Evolutionary conservation across 1,140 invertebrate species (phyloP).

Genomic region (Penaeus japonicus): DNA sequence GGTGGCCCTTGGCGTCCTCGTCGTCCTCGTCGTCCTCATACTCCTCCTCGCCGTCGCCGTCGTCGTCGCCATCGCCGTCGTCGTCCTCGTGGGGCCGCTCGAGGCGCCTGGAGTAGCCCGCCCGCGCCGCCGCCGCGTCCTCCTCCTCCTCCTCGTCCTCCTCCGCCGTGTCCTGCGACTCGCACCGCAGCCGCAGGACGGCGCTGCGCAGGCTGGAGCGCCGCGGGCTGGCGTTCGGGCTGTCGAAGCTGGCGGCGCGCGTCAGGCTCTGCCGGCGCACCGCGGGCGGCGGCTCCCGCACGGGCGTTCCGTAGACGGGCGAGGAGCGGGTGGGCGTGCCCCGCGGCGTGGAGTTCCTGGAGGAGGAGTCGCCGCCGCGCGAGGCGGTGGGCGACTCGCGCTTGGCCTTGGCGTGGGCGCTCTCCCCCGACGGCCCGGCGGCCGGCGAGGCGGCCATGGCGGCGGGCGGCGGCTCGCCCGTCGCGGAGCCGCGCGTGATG

Average conservation of each 20-base stretch:
- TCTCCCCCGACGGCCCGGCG: background rate
- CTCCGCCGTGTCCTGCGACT: slow-evolving; percentile 47
- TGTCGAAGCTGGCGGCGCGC: slow-evolving; percentile 45
- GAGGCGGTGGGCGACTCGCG: slow-evolving; percentile 18
- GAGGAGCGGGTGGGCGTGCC: slow-evolving; percentile 33
- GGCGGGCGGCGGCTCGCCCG: background rate
- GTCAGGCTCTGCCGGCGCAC: slow-evolving; percentile 26
- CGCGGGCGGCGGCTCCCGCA: slow-evolving; percentile 4
- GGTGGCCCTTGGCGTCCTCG: slow-evolving; percentile 8
- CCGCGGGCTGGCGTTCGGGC: slow-evolving; percentile 43
- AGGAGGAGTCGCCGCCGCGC: slow-evolving; percentile 15
- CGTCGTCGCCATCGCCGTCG: slow-evolving; percentile 35
- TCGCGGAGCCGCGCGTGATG: background rate
- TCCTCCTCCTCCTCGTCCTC: slow-evolving; percentile 43
- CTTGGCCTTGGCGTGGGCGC: background rate
- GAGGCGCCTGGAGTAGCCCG: background rate
- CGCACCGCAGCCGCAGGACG: slow-evolving; percentile 41
- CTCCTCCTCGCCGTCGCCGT: slow-evolving; percentile 18
- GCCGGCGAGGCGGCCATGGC: background rate
- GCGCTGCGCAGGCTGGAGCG: slow-evolving; percentile 42
- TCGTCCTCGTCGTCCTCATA: slow-evolving; percentile 4
- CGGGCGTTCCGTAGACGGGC: slow-evolving; percentile 16
- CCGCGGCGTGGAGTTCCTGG: slow-evolving; percentile 30
- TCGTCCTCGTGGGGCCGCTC: background rate
- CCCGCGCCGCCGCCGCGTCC: background rate